Evolutionary conservation across 2,113 vertebrate species (phyloP).

Genomic region (Bagarius yarrelli): DNA sequence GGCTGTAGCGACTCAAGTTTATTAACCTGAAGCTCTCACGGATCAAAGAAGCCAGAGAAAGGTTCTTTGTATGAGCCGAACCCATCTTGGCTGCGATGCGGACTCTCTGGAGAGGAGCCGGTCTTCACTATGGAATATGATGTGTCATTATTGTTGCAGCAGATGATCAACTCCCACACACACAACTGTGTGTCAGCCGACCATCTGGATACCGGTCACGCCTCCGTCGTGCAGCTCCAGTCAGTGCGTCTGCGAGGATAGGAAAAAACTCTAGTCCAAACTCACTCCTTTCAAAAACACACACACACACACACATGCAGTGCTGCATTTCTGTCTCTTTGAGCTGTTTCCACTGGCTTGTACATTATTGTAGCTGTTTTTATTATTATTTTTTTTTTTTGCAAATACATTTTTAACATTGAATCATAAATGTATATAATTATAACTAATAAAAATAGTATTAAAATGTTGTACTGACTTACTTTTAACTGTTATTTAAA

Average conservation of each 20-base stretch:
- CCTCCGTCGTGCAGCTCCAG: background rate
- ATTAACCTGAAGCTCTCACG: slow-evolving; percentile 41
- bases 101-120: slow-evolving; percentile 12
- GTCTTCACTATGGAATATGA: slow-evolving; percentile 32
- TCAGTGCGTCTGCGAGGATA: slow-evolving; percentile 6
- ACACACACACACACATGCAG: slow-evolving; percentile 17
- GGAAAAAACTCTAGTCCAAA: background rate
- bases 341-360: background rate
- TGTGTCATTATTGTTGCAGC: slow-evolving; percentile 32
- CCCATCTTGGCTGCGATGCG: slow-evolving; percentile 20
- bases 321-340: background rate
- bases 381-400: background rate
- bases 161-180: slow-evolving; percentile 35
- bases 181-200: slow-evolving; percentile 21
- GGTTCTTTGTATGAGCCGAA: slow-evolving; percentile 39
- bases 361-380: background rate
- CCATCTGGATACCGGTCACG: slow-evolving; percentile 34
- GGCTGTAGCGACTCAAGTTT: slow-evolving; percentile 37
- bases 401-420: background rate
- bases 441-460: background rate
- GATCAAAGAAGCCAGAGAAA: slow-evolving; percentile 33
- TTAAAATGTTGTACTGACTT: too few relatives aligned
- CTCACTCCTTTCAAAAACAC: slow-evolving; percentile 28
- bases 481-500: too few relatives aligned
- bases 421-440: background rate